Conservation (phyloP, 2,888 invertebrate genomes). For the Lycia hirtaria region DNA sequence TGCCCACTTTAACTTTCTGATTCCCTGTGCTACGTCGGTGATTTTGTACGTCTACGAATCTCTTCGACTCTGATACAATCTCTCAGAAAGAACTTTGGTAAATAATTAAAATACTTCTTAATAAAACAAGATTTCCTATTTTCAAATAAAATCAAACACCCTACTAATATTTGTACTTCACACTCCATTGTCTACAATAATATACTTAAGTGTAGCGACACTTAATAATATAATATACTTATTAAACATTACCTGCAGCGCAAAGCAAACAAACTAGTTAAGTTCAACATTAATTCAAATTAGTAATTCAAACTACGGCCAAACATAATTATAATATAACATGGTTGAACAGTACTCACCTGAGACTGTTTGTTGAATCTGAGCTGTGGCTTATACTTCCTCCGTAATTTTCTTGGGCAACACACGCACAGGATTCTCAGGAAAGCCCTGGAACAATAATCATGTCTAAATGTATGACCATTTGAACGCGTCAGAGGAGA, state of each 20-base stretch:
- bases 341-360: constrained; percentile 75
- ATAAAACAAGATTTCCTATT: too few species aligned
- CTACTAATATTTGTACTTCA: too few species aligned
- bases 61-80: too few species aligned
- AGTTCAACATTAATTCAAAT: constrained; percentile 16
- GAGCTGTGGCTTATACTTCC: constrained; percentile 93
- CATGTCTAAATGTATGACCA: not conserved
- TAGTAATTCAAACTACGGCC: constrained; percentile 12
- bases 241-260: constrained; percentile 6
- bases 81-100: too few species aligned
- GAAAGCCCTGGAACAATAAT: constrained; percentile 91
- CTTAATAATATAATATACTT: not conserved
- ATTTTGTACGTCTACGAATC: too few species aligned
- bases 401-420: constrained; percentile 92
- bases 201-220: too few species aligned
- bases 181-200: too few species aligned
- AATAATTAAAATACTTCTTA: too few species aligned
- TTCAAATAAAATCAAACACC: too few species aligned
- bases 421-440: constrained; percentile 95
- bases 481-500: not conserved
- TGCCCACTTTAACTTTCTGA: too few species aligned
- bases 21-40: too few species aligned
- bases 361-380: constrained; percentile 92
- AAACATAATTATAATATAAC: constrained; percentile 8
- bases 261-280: constrained; percentile 10